Base-by-base conservation (phyloP, 2,113 vertebrate species). In the Xiphophorus maculatus region DNA sequence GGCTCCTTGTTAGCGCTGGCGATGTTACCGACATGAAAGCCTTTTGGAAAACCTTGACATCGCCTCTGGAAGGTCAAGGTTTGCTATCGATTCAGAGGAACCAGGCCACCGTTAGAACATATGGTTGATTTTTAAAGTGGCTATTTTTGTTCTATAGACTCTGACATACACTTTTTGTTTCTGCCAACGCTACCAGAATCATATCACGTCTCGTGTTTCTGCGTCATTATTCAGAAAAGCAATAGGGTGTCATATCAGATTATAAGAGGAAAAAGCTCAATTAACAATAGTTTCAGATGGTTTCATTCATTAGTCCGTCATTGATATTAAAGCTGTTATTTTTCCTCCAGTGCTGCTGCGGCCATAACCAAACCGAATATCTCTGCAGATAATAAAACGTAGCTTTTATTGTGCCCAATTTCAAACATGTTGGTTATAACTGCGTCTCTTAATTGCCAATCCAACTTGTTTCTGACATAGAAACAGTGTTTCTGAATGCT, bases 61-160 rank as follows among this genome's bases (percentile, higher is more conserved):
- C 75, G 35, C 72, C 66, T 37, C 75, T 61, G 73, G 70, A 76
- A 84, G 88, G 88, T 91, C 89, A 87, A 77, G 61, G 85, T 88
- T 48, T 85, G 73, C 37, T 40, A 92, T 89, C 75, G 90, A 93
- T 90, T 75, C 10, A 29, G 54, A 51, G 67, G 22, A 32, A 77
- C n/a, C 73, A 69, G 69, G 44, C 9, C 1, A 60, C 40, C 28
- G 3, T 19, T 4, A 37, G 30, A 77, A 30, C 74, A 77, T 27
- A 7, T 30, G 81, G 72, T 33, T 74, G 73, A 71, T 68, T 75
- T 37, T 58, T 66, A 25, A 63, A 78, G 8, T 54, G 25, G 30
- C 28, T 69, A 2, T 67, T 33, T 64, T 65, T 51, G 33, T 40
- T 29, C 71, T 14, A 29, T 71, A 30, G n/a, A 74, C 14, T 75